These are phyloP conservation scores for Gnatocerus cornutus DNA, from an alignment of 2,888 invertebrate genomes.

Conservation along the genomic window DNA sequence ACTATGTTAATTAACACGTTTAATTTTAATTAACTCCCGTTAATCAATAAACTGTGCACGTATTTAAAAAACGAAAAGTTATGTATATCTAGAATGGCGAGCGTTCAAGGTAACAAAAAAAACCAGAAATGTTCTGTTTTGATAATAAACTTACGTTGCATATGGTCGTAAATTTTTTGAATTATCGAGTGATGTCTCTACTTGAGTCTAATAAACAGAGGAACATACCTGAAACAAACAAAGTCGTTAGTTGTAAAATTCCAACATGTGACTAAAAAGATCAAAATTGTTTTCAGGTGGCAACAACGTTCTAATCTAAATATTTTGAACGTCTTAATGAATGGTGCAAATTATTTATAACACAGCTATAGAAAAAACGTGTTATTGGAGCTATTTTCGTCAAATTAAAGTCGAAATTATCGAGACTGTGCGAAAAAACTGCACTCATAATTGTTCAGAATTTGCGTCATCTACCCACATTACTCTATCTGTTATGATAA, in stretches of 20 bases:
- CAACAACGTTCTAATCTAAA: constrained; percentile 7
- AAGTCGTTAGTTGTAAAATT: neutral
- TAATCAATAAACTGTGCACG: too few relatives aligned
- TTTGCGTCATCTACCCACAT: constrained; percentile 43
- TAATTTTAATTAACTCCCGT: too few relatives aligned
- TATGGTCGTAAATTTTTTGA: neutral
- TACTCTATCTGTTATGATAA: constrained; percentile 39
- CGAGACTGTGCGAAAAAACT: constrained; percentile 18
- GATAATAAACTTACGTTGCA: neutral
- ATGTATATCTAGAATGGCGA: neutral
- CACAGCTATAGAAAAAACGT: neutral
- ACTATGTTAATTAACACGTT: too few relatives aligned
- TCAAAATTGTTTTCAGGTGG: neutral
- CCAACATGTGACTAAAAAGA: too few relatives aligned
- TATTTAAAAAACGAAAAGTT: too few relatives aligned
- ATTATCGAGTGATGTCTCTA: neutral
- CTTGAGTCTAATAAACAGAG: too few relatives aligned
- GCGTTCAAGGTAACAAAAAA: neutral
- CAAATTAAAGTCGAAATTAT: constrained; percentile 11
- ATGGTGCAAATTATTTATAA: constrained; percentile 10
- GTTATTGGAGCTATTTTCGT: too few relatives aligned
- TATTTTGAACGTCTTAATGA: constrained; percentile 7
- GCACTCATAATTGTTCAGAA: constrained; percentile 25
- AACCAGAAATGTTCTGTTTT: neutral
- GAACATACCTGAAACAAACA: constrained; percentile 19